Evolutionary conservation across 1,140 invertebrate species (phyloP), one percentile per base, ranked within the genome.

Genomic region (Bombus superbus): DNA sequence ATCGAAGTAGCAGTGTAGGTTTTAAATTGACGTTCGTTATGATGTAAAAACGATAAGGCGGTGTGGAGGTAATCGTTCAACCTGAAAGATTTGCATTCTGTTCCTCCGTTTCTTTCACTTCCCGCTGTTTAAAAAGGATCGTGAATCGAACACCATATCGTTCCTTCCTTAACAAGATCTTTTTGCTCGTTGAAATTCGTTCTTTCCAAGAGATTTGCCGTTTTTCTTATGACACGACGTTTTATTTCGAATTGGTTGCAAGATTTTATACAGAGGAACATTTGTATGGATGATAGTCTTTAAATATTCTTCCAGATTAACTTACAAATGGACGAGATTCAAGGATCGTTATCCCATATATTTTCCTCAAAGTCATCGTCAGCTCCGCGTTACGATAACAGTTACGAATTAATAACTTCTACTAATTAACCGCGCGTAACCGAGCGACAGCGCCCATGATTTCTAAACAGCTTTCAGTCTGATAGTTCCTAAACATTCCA

Each of bases 21-120:
- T 74, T 75, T 44, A 75, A 75, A 28, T 59, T 76, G 25, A 59
- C 74, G 25, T 59, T 59, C 25, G 53, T 59, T 32, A 28, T 35
- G 47, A 47, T 40, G n/a, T 44, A 47, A 72, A 72, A n/a, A 25
- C 22, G 25, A 72, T 42, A 72, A 40, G 38, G 40, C 28, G 10
- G 32, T 9, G 22, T 2, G 5, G 13, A n/a, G 28, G 40, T 42
- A 5, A 42, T 72, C 13, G 68, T 71, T 71, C 35, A 28, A 69
- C 3, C 35, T 44, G 13, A 22, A 73, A 32, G 40, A 72, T n/a
- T 73, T 73, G 40, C 71, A 32, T 42, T 44, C n/a, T 44, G 6
- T 73, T 73, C 32, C 5, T 42, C 13, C 40, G 32, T 73, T 32
- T 38, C 25, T 6, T 69, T 40, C 3, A 2, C 6, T 40, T 40